Evolutionary conservation across 1,140 invertebrate genomes (phyloP), one percentile per base, ranked within the genome.

Genomic region (Tetragnatha versicolor): DNA sequence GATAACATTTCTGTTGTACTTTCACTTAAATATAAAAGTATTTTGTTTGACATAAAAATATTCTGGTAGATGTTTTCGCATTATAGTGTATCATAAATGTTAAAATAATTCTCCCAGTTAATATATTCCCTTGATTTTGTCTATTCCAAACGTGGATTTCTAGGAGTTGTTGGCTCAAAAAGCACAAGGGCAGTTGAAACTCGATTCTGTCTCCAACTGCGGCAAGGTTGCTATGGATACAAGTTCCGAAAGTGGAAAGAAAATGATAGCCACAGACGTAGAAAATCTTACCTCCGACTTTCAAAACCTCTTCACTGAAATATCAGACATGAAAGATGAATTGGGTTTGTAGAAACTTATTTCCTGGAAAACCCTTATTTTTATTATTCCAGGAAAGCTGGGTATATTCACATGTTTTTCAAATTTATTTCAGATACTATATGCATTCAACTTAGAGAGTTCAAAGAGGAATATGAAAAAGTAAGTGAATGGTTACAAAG

Each of bases 401-500:
- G 12, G 42, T 3, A 47, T 17, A 2, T 47, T 2, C 3, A 3
- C 2, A 47, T 47, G 20, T 47, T 47, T 20, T 47, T 17, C 20
- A 45, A 9, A n/a, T 27, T 33, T 45, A 37, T 63, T 33, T 55
- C 27, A 22, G 93, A 94, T 86, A 89, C 90, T 17, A 94, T 92
- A 12, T 91, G 95, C 65, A 88, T 90, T 45, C 92, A 94, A 83
- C 94, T 94, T 92, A 88, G 93, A 72, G 93, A 95, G 73, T 96
- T 94, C 85, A 96, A 96, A 85, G 94, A 96, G 83, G 94, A 96
- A 85, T 95, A 94, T 84, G 95, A 97, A 85, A 89, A 92, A 72
- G 86, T 96, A 9, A 95, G 93, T 73, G 94, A 96, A 84, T 98
- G 95, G 95, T 85, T 98, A 47, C 94, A 97, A 85, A 93, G 96